Evolutionary conservation across 1,140 invertebrate species (phyloP).

Genomic region (Frieseomelitta varia): DNA sequence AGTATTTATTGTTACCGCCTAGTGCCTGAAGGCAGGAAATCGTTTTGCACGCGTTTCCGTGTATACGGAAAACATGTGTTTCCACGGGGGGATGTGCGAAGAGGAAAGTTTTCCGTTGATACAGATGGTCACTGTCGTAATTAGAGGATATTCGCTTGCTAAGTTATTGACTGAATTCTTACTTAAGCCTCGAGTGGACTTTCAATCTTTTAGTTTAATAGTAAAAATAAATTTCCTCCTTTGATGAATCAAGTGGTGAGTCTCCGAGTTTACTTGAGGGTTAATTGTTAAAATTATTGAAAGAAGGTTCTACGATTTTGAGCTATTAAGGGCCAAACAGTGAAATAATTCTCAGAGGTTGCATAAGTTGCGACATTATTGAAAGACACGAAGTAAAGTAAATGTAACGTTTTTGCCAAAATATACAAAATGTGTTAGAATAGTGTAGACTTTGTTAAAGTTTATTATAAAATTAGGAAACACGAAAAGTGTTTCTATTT

Average conservation of each 20-base stretch:
- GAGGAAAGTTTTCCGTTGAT: neutral
- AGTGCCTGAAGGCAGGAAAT: conserved; percentile 46
- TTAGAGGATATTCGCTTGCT: conserved; percentile 16
- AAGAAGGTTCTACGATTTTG: neutral
- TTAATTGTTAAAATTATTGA: neutral
- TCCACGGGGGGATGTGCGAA: neutral
- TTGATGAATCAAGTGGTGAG: too few species aligned
- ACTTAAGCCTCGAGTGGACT: neutral
- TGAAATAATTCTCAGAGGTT: neutral
- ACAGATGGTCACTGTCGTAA: conserved; percentile 26
- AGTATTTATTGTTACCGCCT: conserved; percentile 42
- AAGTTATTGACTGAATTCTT: neutral
- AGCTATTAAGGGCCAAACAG: neutral
- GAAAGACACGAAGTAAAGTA: neutral
- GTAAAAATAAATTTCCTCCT: too few species aligned
- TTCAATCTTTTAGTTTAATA: too few species aligned
- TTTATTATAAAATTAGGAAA: neutral
- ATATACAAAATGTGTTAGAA: neutral
- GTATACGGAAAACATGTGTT: neutral
- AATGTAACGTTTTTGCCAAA: neutral
- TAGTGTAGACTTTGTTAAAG: neutral
- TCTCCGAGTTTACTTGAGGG: too few species aligned
- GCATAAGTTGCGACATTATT: neutral
- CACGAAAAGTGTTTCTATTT: neutral
- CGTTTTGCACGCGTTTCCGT: conserved; percentile 15